Evolutionary conservation across 2,797 vertebrate genomes (phyloP).

Genomic region (Myotis pilosus): DNA sequence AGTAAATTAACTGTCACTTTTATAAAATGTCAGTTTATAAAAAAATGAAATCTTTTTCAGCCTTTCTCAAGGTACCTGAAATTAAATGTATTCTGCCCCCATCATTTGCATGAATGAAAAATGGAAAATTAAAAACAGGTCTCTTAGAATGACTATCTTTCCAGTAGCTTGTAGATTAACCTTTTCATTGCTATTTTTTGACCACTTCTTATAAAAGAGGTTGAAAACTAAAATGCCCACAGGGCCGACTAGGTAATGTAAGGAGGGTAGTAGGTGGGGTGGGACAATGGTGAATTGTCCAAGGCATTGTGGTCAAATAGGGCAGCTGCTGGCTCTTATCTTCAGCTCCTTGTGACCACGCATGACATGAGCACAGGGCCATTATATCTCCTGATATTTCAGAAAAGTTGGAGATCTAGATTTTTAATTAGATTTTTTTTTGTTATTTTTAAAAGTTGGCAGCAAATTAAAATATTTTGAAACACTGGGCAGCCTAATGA

Average conservation of each 20-base stretch:
- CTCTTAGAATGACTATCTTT: not conserved
- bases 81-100: not conserved
- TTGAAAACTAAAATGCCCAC: not conserved
- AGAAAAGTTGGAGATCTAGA: not conserved
- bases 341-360: not conserved
- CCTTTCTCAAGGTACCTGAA: not conserved
- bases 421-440: not conserved
- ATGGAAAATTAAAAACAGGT: not conserved
- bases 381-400: not conserved
- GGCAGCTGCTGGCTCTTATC: not conserved
- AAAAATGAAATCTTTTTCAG: not conserved
- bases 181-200: not conserved
- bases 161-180: not conserved
- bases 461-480: not conserved
- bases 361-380: not conserved
- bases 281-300: not conserved
- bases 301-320: not conserved
- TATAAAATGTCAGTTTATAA: not conserved
- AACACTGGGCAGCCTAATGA: not conserved
- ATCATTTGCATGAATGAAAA: conserved; percentile 25
- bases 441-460: not conserved
- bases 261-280: not conserved
- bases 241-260: not conserved
- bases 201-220: not conserved
- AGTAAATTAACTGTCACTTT: not conserved